Conservation (phyloP, 2,113 vertebrate genomes). For the Propithecus coquereli region DNA sequence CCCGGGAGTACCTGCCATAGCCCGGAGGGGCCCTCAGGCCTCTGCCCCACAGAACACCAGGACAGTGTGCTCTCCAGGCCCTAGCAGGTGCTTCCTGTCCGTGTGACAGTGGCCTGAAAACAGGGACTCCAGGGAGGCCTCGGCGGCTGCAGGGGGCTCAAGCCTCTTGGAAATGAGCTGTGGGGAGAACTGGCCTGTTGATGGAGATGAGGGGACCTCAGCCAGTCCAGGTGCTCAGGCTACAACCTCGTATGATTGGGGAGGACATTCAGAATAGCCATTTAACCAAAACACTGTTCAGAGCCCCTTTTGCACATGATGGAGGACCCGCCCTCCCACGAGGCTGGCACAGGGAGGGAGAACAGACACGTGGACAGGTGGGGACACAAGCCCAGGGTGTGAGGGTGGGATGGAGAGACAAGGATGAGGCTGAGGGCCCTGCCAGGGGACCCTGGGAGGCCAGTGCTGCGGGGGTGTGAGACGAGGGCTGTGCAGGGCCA, state of each 20-base stretch:
- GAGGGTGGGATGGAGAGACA: not conserved
- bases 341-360: not conserved
- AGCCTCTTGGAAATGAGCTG: not conserved
- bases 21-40: not conserved
- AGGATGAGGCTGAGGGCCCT: not conserved
- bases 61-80: too few relatives aligned
- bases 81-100: not conserved
- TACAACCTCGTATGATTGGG: not conserved
- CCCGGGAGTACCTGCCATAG: not conserved
- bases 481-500: not conserved
- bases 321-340: rapidly evolving
- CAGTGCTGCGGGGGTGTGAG: not conserved
- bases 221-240: not conserved
- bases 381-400: too few relatives aligned
- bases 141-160: too few relatives aligned
- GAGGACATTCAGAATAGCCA: not conserved
- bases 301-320: not conserved
- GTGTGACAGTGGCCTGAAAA: not conserved
- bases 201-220: not conserved
- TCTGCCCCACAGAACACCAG: not conserved
- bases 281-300: not conserved
- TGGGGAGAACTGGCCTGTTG: not conserved
- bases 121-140: not conserved
- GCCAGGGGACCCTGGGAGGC: not conserved
- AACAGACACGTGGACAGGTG: not conserved